These are phyloP conservation scores for Lasioglossum zephyrum DNA, from an alignment of 2,888 invertebrate genomes.

Conservation along the genomic window DNA sequence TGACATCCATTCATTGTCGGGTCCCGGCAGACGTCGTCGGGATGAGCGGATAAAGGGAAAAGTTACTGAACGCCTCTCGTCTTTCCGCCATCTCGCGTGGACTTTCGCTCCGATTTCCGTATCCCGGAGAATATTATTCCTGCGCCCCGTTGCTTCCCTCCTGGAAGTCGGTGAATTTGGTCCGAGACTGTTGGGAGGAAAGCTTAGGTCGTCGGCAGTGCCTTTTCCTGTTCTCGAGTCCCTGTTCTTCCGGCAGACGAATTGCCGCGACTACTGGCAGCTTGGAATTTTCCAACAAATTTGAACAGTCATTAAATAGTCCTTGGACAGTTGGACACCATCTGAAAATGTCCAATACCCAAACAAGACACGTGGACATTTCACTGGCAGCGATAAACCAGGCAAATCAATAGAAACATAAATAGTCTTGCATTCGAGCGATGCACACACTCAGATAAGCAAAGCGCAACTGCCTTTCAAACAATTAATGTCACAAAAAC, in stretches of 20 bases:
- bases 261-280: not conserved
- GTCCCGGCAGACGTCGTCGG: conserved; percentile 74
- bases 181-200: not conserved
- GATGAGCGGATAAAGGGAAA: conserved; percentile 78
- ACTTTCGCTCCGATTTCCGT: conserved; percentile 23
- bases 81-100: conserved; percentile 44
- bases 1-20: conserved; percentile 82
- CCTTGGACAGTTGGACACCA: not conserved
- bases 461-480: not conserved
- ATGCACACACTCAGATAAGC: not conserved
- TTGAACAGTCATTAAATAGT: not conserved
- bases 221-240: not conserved
- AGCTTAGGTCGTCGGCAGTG: not conserved
- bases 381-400: not conserved
- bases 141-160: conserved; percentile 20
- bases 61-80: conserved; percentile 69
- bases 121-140: conserved; percentile 64
- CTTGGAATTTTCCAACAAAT: not conserved
- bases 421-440: not conserved
- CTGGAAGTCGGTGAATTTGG: conserved; percentile 45
- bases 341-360: not conserved
- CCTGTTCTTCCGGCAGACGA: not conserved
- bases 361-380: not conserved
- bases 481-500: not conserved
- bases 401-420: not conserved